Percentiles rank a stretch among this genome's conserved stretches.
phyloP scores from a whole-genome alignment of 1,140 invertebrate genomes.

The Thaumetopoea pityocampa region DNA sequence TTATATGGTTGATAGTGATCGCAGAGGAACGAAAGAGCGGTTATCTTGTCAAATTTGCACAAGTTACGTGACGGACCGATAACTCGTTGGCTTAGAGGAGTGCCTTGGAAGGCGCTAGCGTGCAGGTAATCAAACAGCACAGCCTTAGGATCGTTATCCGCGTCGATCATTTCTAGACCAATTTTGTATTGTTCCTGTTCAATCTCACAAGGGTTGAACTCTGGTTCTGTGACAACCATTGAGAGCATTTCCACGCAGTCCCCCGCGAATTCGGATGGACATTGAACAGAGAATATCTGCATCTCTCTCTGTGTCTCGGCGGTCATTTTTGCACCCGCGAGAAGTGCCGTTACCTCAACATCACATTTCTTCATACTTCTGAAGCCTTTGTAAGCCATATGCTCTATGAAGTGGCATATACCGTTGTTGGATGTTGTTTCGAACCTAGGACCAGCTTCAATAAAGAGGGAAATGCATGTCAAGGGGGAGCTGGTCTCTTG shows the following conservation, averaged over 20 bases:
- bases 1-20: slow-evolving; percentile 89
- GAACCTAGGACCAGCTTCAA: slow-evolving; percentile 84
- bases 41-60: slow-evolving; percentile 78
- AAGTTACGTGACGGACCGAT: slow-evolving; percentile 84
- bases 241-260: slow-evolving; percentile 25
- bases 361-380: slow-evolving; percentile 77
- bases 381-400: slow-evolving; percentile 89
- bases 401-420: slow-evolving; percentile 86
- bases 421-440: slow-evolving; percentile 84
- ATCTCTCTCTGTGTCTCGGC: slow-evolving; percentile 86
- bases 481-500: slow-evolving; percentile 32
- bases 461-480: slow-evolving; percentile 83
- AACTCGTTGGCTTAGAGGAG: slow-evolving; percentile 82
- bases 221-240: slow-evolving; percentile 83
- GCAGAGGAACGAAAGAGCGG: slow-evolving; percentile 85
- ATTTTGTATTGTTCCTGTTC: slow-evolving; percentile 82
- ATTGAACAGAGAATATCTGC: slow-evolving; percentile 86
- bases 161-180: slow-evolving; percentile 78
- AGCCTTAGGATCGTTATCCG: slow-evolving; percentile 82
- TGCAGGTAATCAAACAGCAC: slow-evolving; percentile 88
- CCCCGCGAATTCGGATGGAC: slow-evolving; percentile 77
- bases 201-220: slow-evolving; percentile 78
- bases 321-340: slow-evolving; percentile 84
- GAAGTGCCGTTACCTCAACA: slow-evolving; percentile 82
- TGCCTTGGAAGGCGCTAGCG: slow-evolving; percentile 83